These are phyloP conservation scores for Drosophila prostipennis DNA, from an alignment of 2,888 invertebrate genomes.

Conservation along the genomic window DNA sequence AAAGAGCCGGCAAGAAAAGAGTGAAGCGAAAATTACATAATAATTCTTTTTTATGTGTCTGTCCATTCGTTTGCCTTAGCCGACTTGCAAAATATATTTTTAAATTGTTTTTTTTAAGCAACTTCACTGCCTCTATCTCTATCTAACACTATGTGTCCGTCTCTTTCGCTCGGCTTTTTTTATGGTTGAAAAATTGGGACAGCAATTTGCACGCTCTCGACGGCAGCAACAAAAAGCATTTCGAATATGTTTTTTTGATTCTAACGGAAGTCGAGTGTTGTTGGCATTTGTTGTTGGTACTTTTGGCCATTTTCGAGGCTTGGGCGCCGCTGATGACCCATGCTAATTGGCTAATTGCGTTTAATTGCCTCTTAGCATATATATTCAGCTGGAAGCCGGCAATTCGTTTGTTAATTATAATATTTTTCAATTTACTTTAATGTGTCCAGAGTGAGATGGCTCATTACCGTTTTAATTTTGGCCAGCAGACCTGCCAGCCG, in stretches of 20 bases:
- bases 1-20: slow-evolving; percentile 38
- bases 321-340: slow-evolving; percentile 66
- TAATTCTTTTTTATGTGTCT: slow-evolving; percentile 74
- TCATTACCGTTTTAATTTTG: slow-evolving; percentile 52
- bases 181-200: slow-evolving; percentile 79
- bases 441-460: slow-evolving; percentile 37
- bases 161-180: slow-evolving; percentile 53
- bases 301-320: slow-evolving; percentile 50
- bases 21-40: slow-evolving; percentile 58
- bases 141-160: slow-evolving; percentile 18
- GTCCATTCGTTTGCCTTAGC: slow-evolving; percentile 44
- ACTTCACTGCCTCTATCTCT: slow-evolving; percentile 34
- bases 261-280: slow-evolving; percentile 68
- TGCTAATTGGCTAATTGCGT: slow-evolving; percentile 78
- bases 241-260: slow-evolving; percentile 59
- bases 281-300: slow-evolving; percentile 41
- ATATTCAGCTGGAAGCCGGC: slow-evolving; percentile 43
- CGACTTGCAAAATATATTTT: slow-evolving; percentile 59
- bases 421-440: slow-evolving; percentile 54
- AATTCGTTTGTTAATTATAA: slow-evolving; percentile 57
- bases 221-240: slow-evolving; percentile 37
- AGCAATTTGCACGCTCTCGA: slow-evolving; percentile 72
- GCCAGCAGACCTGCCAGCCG: slow-evolving; percentile 4
- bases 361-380: slow-evolving; percentile 74
- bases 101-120: slow-evolving; percentile 35